phyloP scores from a whole-genome alignment of 64 coral and sea anemone genomes.

The Trachythela sp. region DNA sequence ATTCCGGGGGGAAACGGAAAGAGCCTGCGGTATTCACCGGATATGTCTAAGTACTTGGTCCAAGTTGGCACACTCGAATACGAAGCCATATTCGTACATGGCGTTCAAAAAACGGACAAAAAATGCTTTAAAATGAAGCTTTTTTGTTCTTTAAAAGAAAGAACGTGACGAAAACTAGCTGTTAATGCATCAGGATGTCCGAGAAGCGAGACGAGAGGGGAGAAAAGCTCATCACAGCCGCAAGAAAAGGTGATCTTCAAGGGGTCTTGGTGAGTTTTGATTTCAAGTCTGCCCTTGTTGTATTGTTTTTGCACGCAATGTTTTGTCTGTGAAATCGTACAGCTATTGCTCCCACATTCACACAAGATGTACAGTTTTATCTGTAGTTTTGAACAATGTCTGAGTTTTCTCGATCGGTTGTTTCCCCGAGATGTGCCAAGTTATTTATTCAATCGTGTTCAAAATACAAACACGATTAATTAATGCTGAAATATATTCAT shows the following conservation, averaged over 20 bases:
- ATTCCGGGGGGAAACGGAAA: no score
- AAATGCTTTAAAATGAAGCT: background rate
- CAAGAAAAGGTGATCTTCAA: background rate
- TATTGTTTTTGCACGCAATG: background rate
- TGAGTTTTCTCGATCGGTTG: background rate
- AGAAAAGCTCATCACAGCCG: background rate
- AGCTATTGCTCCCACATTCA: background rate
- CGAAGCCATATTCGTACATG: background rate
- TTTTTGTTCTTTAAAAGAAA: background rate
- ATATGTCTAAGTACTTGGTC: background rate
- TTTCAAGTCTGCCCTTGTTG: background rate
- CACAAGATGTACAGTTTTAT: background rate
- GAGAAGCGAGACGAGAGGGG: background rate
- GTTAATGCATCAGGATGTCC: background rate
- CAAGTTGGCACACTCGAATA: background rate
- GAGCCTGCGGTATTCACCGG: no score
- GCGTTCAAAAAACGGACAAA: background rate
- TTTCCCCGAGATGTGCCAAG: background rate
- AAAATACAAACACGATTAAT: background rate
- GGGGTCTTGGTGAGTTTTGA: background rate
- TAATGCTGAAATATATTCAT: background rate
- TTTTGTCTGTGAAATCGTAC: background rate
- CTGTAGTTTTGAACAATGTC: background rate
- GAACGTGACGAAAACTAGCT: background rate
- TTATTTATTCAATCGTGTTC: background rate